Conservation (phyloP, 2,888 invertebrate species). For the Tuta absoluta region DNA sequence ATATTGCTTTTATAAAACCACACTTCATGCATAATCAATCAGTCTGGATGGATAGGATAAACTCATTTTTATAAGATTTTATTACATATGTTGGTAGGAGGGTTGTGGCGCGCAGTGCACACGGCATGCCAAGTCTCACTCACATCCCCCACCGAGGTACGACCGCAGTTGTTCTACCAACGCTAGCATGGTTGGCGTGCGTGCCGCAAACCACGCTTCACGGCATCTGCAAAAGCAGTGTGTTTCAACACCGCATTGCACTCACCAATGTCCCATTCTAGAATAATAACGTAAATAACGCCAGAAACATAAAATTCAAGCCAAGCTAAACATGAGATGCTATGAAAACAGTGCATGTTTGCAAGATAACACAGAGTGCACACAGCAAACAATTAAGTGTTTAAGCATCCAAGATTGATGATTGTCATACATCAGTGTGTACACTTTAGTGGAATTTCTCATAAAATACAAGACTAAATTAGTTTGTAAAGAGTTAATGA, state of each 20-base stretch:
- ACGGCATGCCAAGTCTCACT: slow-evolving; percentile 57
- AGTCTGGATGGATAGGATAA: not conserved
- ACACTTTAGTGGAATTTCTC: not conserved
- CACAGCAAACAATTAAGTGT: slow-evolving; percentile 4
- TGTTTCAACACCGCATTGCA: slow-evolving; percentile 42
- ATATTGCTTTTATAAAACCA: not conserved
- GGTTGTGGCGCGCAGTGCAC: slow-evolving; percentile 40
- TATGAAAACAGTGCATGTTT: not conserved
- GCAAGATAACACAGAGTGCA: not conserved
- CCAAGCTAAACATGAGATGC: not conserved
- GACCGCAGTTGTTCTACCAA: slow-evolving; percentile 79
- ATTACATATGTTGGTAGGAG: not conserved
- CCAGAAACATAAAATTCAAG: slow-evolving; percentile 8
- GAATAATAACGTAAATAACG: slow-evolving; percentile 10
- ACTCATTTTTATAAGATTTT: not conserved
- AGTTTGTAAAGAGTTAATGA: too few species aligned
- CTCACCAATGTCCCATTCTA: slow-evolving; percentile 24
- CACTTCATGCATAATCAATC: slow-evolving; percentile 14
- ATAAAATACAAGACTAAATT: not conserved
- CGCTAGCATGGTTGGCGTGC: slow-evolving; percentile 78
- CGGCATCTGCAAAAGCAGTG: slow-evolving; percentile 76
- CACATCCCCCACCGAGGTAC: slow-evolving; percentile 80
- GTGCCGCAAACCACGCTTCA: slow-evolving; percentile 71
- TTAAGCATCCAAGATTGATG: slow-evolving; percentile 17
- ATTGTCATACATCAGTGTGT: not conserved